Percentiles rank a stretch among this genome's conserved stretches.
Evolutionary conservation across 2,888 invertebrate species (phyloP).

Genomic region (Apamea crenata): DNA sequence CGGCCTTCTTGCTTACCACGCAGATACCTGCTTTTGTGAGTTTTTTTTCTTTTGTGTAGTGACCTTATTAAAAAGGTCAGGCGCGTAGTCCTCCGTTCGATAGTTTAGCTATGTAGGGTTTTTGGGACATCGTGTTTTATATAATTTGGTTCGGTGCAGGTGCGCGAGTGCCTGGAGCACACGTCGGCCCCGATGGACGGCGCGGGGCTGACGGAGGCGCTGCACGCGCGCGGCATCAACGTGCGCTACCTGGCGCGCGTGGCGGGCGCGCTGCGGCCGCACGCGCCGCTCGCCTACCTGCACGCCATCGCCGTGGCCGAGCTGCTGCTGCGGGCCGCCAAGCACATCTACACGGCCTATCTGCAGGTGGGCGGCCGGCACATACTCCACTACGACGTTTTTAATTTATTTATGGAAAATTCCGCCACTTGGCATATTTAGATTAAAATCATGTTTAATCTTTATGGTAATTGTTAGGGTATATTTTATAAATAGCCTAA

Average conservation of each 20-base stretch:
- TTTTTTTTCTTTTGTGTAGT: slow-evolving; percentile 34
- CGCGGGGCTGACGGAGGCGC: slow-evolving; percentile 96
- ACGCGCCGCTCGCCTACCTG: slow-evolving; percentile 95
- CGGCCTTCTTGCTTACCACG: slow-evolving; percentile 97
- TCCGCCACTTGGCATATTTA: not conserved
- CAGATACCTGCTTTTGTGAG: slow-evolving; percentile 98
- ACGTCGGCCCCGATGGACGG: slow-evolving; percentile 99
- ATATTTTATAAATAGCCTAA: not conserved
- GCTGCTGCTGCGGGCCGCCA: slow-evolving; percentile 96
- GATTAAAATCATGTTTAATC: no score
- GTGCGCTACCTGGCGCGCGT: slow-evolving; percentile 99
- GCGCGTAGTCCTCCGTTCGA: not conserved
- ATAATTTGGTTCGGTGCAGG: slow-evolving; percentile 79
- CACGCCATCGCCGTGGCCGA: slow-evolving; percentile 98
- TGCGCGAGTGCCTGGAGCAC: slow-evolving; percentile 97
- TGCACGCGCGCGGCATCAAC: slow-evolving; percentile 99
- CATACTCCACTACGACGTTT: not conserved
- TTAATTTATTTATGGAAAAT: not conserved
- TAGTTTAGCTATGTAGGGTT: not conserved
- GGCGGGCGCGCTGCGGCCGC: slow-evolving; percentile 94
- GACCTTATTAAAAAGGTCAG: not conserved
- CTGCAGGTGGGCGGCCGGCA: slow-evolving; percentile 33
- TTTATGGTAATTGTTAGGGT: not conserved
- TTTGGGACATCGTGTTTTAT: not conserved
- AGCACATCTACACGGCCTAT: slow-evolving; percentile 96